Evolutionary conservation across 2,888 invertebrate genomes (phyloP), one percentile per base, ranked within the genome.

Genomic region (Tenthredo scrophulariae): DNA sequence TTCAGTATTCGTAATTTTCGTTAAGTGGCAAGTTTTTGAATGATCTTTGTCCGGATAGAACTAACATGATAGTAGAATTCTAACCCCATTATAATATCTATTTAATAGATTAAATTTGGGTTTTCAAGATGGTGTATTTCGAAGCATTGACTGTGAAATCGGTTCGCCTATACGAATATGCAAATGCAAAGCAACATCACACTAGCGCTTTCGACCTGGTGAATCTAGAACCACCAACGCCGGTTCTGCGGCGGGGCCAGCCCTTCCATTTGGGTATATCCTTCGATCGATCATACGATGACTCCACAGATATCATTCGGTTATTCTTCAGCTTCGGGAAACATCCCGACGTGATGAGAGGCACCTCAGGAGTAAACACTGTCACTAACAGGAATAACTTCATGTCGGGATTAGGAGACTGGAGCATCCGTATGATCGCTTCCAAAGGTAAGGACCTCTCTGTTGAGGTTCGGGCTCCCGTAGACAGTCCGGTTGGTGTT

Each of bases 191-290:
- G 80, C 92, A 94, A 0, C 97, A 97, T 91, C 95, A 95, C 89
- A 97, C 97, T 0, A 93, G 95, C 86, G 95, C 95, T 89, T 97
- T 94, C 90, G 97, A 97, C 90, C 92, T 96, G 85, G 95, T 96
- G 0, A 95, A 96, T 87, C 94, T 95, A 18, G 95, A 96, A 54
- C 95, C 95, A 4, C 95, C 96, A 0, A 95, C 94, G 0, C 94
- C 96, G 0, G 95, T 97, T 33, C 94, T 97, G 2, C 94, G 97
- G 6, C 94, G 97, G 40, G 97, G 97, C 0, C 96, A 96, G 89
- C 94, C 95, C 0, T 97, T 97, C 93, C 95, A 95, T 86, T 94
- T 97, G 5, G 96, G 95, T 0, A 91, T 97, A 26, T 93, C 95
- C 72, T 97, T 97, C 91, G 93, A 95, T 88, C 93, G 96, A 46